Conservation (phyloP, 2,888 invertebrate species). For the Limnephilus marmoratus region DNA sequence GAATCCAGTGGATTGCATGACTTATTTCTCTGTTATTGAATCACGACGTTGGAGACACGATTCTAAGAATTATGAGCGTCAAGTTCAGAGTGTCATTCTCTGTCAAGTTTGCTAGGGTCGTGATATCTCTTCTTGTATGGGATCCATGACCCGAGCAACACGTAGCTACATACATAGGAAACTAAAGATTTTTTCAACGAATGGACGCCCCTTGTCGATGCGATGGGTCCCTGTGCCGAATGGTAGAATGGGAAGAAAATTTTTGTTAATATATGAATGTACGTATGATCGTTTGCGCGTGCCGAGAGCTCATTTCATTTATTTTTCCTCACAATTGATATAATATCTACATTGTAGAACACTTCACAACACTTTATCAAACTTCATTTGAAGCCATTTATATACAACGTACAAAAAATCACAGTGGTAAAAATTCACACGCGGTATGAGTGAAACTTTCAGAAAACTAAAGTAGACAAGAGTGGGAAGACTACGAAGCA, state of each 20-base stretch:
- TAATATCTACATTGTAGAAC: not conserved
- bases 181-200: too few species aligned
- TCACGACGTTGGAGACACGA: conserved; percentile 38
- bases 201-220: too few species aligned
- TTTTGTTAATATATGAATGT: not conserved
- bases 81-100: conserved; percentile 48
- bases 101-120: conserved; percentile 34
- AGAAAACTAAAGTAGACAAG: too few species aligned
- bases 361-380: not conserved
- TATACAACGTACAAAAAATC: not conserved
- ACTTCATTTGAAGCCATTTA: not conserved
- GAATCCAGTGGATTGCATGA: not conserved
- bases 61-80: conserved; percentile 23
- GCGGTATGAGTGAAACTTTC: too few species aligned
- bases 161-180: not conserved
- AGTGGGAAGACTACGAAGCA: too few species aligned
- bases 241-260: not conserved
- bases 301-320: too few species aligned
- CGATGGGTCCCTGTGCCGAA: not conserved
- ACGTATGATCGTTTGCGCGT: not conserved
- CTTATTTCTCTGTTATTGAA: conserved; percentile 41
- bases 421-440: too few species aligned
- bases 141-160: conserved; percentile 3
- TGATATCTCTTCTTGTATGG: conserved; percentile 24
- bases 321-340: not conserved